Evolutionary conservation across 2,888 invertebrate genomes (phyloP), one percentile per base, ranked within the genome.

Genomic region (Phyto melanocephala): DNA sequence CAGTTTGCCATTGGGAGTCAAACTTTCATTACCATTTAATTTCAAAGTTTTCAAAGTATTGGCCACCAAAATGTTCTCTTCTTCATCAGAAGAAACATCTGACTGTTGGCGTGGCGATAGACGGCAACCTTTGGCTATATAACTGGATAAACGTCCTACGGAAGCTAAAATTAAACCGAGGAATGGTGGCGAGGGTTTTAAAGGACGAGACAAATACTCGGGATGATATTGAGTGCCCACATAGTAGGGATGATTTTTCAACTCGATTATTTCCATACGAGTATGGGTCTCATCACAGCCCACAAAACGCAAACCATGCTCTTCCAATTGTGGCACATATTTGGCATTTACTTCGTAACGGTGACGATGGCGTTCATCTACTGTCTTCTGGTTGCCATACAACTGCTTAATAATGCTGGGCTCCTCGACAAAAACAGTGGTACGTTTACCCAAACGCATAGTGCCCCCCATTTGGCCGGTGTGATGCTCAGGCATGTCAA

Each of bases 401-500:
- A 98, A 91, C 90, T 94, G 93, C 79, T 93, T 93, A 86, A 95
- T 92, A 84, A 94, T 90, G 86, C 93, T 93, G 2, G 92, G 91
- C 1, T 90, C 92, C 1, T 90, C 87, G 80, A 94, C 94, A 89
- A 99, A 96, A 47, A 95, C 92, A 0, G 99, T 99, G 79, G 94
- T 94, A 87, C 99, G 94, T 89, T 95, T 96, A n/a, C 99, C 99
- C 58, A 99, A 92, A 79, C 99, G 93, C 99, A 99, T 99, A 0
- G 99, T 99, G 8, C 99, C 99, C 1, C 99, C 99, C 93, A 97
- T 94, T 85, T 95, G 93, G 0, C 97, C 98, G 0, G 95, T 94
- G 90, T 97, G 97, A 91, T 99, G 98, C 91, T 99, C 99, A 0
- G 99, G 99, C 99, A 99, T 99, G 87, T 99, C 99, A 82, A 99